Percentiles rank a stretch among this genome's conserved stretches.
These are phyloP conservation scores for Prunella strophiata DNA, from an alignment of 2,797 vertebrate genomes.

Conservation along the genomic window DNA sequence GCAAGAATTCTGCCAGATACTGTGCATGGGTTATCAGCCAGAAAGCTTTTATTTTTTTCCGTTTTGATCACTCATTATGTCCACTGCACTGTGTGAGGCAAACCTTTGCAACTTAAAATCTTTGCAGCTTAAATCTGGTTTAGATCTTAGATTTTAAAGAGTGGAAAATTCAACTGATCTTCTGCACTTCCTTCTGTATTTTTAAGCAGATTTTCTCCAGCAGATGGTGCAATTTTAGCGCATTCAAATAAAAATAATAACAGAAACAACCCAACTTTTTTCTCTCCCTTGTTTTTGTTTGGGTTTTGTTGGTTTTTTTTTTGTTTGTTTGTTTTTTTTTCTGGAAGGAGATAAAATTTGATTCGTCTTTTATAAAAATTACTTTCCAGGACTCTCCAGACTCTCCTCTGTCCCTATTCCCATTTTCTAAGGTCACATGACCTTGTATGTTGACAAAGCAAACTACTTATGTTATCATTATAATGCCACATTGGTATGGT, in stretches of 20 bases:
- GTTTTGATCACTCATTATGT: background rate
- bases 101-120: background rate
- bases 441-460: background rate
- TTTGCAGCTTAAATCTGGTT: background rate
- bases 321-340: background rate
- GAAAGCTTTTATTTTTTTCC: background rate
- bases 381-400: background rate
- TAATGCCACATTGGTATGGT: background rate
- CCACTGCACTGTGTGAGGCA: background rate
- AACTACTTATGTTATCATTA: background rate
- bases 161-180: background rate
- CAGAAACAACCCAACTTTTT: background rate
- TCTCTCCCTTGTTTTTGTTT: no score
- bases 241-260: background rate
- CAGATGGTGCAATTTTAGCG: conserved; percentile 42
- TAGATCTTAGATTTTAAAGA: background rate
- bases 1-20: background rate
- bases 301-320: no score
- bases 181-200: background rate
- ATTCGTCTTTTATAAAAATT: background rate
- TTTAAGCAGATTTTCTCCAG: background rate
- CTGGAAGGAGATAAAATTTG: background rate
- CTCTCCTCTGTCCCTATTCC: background rate
- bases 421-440: background rate
- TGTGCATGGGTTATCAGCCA: background rate